Evolutionary conservation across 2,888 invertebrate genomes (phyloP), one percentile per base, ranked within the genome.

Genomic region (Lasius fuliginosus): DNA sequence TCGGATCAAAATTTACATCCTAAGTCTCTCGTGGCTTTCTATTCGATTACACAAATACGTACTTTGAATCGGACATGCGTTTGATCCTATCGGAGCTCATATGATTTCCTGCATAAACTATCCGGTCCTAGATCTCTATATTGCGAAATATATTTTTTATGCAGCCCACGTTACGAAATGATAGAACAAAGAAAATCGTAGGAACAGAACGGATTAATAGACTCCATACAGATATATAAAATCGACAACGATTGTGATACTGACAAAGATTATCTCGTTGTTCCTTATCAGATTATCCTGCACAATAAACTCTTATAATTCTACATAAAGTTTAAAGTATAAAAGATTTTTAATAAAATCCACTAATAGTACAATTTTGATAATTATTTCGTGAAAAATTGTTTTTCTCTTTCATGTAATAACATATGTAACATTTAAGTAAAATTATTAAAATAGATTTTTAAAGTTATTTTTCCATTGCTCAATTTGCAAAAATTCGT

Each of bases 71-170:
- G 60, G 79, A 75, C 79, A 60, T 81, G 60, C 60, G 46, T 81
- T 36, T 46, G 79, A 81, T 81, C 60, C 75, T 81, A 81, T 81
- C 79, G 76, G 12, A 27, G 60, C 75, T 36, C 23, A 40, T 81
- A 56, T 18, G 76, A 33, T 46, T 75, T 75, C 79, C 60, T 49
- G 79, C 33, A 27, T 23, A 18, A 60, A 36, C 36, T 81, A 81
- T 81, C 79, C 75, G 75, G 60, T 74, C 75, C 46, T 81, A 60
- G 79, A 81, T 79, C 79, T 81, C 75, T 60, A 9, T 11, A 75
- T 81, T 81, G 60, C 76, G 75, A 81, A 74, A 81, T 74, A 53
- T 74, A 62, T 60, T 60, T 81, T 79, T 81, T 60, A 71, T 56
- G 36, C 79, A 42, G 74, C 12, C 75, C 42, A 15, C 33, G 18